Base-by-base conservation (phyloP, 2,797 vertebrate genomes). In the Micropoecilia bifurca region DNA sequence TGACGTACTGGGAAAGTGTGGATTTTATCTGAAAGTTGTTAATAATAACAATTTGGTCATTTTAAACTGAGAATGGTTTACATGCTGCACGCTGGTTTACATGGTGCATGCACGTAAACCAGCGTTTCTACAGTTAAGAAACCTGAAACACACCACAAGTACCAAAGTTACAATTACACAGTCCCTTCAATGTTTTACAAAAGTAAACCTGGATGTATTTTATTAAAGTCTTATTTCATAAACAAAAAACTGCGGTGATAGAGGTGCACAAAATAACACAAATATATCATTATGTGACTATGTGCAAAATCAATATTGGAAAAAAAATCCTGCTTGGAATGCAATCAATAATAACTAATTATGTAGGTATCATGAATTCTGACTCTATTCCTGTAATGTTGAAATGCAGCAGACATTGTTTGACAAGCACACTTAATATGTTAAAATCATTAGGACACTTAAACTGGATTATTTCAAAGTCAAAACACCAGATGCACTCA, bases 11-110 rank as follows among this genome's bases (percentile, higher is more conserved):
- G 20, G 41, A 63, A 39, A 2, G 22, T 33, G 78, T 16, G 72
- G 77, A 45, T 61, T 80, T 33, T 8, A 75, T 74, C 76, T 82
- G 71, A 76, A 50, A 85, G 59, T n/a, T 30, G 33, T 48, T 85
- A 39, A 63, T 78, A 61, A 2, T 78, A 63, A 2, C 22, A 71
- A 2, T 48, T 63, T 41, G 9, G 41, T 13, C 0, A 39, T 48
- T 73, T 33, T 73, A 59, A 30, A n/a, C 6, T 66, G 33, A 75
- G 41, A 28, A 76, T n/a, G n/a, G n/a, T n/a, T n/a, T n/a, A n/a
- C n/a, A n/a, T n/a, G n/a, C n/a, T n/a, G n/a, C n/a, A n/a, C n/a
- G n/a, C n/a, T n/a, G n/a, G n/a, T n/a, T n/a, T n/a, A n/a, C n/a
- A n/a, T n/a, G 73, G 63, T 61, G 12, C 74, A 14, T 30, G 61